Percentiles rank a stretch among this genome's conserved stretches.
These are phyloP conservation scores for Dysdera silvatica DNA, from an alignment of 1,140 invertebrate genomes.

Conservation along the genomic window DNA sequence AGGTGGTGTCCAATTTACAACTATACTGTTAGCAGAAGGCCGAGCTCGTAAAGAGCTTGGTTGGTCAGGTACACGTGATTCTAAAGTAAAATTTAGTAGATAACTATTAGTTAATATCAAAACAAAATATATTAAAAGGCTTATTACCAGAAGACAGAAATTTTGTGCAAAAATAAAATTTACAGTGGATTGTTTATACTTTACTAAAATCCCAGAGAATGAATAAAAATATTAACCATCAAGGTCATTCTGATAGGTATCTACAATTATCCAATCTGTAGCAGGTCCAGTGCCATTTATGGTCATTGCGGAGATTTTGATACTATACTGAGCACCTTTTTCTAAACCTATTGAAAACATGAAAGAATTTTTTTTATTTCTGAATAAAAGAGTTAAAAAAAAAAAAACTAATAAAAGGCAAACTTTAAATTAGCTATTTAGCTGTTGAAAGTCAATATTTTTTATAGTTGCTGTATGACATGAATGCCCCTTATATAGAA, in stretches of 20 bases:
- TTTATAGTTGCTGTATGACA: too few species aligned
- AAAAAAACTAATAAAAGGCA: background rate
- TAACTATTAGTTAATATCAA: background rate
- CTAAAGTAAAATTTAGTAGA: slow-evolving; percentile 39
- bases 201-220: background rate
- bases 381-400: background rate
- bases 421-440: too few species aligned
- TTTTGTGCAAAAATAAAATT: too few species aligned
- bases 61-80: slow-evolving; percentile 70
- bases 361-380: background rate
- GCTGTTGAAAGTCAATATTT: too few species aligned
- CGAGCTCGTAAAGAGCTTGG: slow-evolving; percentile 69
- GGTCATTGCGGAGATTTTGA: slow-evolving; percentile 81
- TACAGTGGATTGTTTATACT: too few species aligned
- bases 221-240: slow-evolving; percentile 21
- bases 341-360: slow-evolving; percentile 51
- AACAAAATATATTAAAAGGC: background rate
- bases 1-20: slow-evolving; percentile 74
- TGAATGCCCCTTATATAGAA: too few species aligned
- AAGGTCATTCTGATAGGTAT: slow-evolving; percentile 53
- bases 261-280: slow-evolving; percentile 77
- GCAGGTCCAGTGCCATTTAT: slow-evolving; percentile 89
- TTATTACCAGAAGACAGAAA: too few species aligned
- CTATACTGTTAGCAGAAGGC: slow-evolving; percentile 70
- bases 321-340: slow-evolving; percentile 69